phyloP scores from a whole-genome alignment of 2,888 invertebrate genomes.

The Gymnoscelis rufifasciata region DNA sequence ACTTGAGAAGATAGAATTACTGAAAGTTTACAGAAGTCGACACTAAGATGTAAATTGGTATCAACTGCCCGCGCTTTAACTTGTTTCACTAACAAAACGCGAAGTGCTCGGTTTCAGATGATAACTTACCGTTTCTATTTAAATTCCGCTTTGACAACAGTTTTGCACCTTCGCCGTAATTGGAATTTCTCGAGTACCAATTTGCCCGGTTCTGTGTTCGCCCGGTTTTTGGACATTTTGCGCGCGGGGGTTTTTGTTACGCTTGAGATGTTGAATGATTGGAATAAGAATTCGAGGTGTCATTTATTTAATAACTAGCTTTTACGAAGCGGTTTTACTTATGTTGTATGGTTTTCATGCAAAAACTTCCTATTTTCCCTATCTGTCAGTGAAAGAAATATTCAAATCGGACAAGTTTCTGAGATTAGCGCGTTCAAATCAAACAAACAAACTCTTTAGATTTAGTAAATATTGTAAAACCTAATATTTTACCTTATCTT shows the following conservation, averaged over 20 bases:
- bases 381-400: no score
- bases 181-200: background rate
- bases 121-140: constrained; percentile 4
- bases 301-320: no score
- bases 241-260: background rate
- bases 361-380: no score
- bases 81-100: constrained; percentile 5
- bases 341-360: no score
- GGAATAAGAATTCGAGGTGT: no score
- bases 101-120: constrained; percentile 7
- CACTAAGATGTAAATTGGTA: constrained; percentile 20
- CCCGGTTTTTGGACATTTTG: background rate
- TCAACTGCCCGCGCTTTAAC: constrained; percentile 9
- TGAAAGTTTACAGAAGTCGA: constrained; percentile 2
- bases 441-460: no score
- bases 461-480: no score
- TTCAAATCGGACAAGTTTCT: no score
- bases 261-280: background rate
- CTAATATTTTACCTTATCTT: no score
- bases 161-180: background rate
- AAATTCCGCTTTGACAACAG: constrained; percentile 9
- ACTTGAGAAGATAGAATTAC: no score
- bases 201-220: background rate
- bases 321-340: no score
- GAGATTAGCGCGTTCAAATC: no score